These are phyloP conservation scores for Sinella curviseta DNA, from an alignment of 1,140 invertebrate species.

Conservation along the genomic window DNA sequence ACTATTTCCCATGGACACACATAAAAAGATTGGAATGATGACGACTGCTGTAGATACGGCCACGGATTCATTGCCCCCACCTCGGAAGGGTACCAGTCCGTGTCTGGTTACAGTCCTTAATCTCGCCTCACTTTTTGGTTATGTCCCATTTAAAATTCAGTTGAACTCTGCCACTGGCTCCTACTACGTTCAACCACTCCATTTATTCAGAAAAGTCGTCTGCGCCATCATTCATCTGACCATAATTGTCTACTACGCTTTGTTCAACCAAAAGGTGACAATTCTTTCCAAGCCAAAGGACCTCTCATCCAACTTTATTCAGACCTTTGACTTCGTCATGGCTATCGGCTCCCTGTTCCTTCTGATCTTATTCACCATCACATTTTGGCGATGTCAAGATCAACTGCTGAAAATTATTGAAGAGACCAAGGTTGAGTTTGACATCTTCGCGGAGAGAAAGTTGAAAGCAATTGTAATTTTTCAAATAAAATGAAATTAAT, in stretches of 20 bases:
- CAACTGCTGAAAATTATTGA: not conserved
- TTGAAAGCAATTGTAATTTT: not conserved
- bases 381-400: not conserved
- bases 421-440: not conserved
- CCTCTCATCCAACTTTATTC: not conserved
- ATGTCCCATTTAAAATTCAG: conserved; percentile 11
- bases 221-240: not conserved
- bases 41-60: too few species aligned
- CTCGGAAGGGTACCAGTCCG: not conserved
- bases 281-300: not conserved
- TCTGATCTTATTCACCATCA: not conserved
- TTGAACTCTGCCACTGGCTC: not conserved
- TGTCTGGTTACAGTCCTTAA: not conserved
- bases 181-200: not conserved
- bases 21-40: too few species aligned
- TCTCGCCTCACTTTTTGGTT: not conserved
- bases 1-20: not conserved
- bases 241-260: not conserved
- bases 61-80: too few species aligned
- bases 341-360: not conserved
- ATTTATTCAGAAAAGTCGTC: not conserved
- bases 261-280: not conserved
- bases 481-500: not conserved
- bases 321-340: not conserved
- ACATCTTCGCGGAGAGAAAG: not conserved